Base-by-base conservation (phyloP, 64 coral and sea anemone species). In the Stichodactyla helianthus region DNA sequence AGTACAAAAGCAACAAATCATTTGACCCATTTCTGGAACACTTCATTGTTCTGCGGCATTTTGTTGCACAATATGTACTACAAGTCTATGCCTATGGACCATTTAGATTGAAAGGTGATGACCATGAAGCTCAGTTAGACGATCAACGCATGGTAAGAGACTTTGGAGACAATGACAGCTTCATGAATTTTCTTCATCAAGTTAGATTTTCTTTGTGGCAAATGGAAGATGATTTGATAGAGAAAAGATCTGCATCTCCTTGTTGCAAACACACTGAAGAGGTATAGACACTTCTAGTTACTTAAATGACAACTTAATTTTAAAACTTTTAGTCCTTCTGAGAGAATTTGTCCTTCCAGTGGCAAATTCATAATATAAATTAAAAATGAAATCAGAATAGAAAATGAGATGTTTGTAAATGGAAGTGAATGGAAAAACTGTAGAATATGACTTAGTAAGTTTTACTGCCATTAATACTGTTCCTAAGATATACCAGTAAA, bases 141-240 rank as follows among this genome's bases (percentile, higher is more conserved):
- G 8, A 79, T 31, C 11, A 62, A 26, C 77, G 93, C 52, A 90
- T 94, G 93, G 55, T 84, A 9, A 87, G 86, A 64, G 93, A 94
- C 81, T 94, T 90, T 77, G 62, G 56, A 17, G 7, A 87, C 7
- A 76, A 94, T 63, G 20, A 35, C 6, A 91, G 79, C 59, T 94
- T 94, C 28, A 82, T 71, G 5, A 84, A 79, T 17, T 94, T 94
- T 55, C 84, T 94, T 26, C 55, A 84, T 10, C 88, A 94, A 77
- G 89, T 94, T 4, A 88, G 93, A 28, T 90, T 88, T 82, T 62
- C 79, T 31, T 57, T 94, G 16, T 94, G 93, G 93, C 16, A 68
- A 35, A 94, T 94, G 88, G 93, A 94, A 63, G 93, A 94, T 87
- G 71, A 87, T 54, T 22, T 91, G 17, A 87, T 94, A 15, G 71